Conservation (phyloP, 2,797 vertebrate genomes). For the Sebastes diaconus region DNA sequence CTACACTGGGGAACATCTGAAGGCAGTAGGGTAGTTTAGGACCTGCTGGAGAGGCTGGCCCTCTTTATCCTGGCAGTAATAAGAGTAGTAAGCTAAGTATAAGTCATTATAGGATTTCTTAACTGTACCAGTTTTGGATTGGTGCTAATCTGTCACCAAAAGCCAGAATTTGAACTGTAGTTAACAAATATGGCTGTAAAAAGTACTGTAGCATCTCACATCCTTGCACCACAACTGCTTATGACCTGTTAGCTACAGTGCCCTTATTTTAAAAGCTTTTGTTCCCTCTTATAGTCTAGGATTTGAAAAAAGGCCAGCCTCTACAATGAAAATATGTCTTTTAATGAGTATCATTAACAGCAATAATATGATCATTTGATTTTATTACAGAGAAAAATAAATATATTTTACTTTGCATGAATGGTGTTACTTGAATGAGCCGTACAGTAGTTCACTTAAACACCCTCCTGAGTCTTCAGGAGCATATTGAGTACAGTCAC, state of each 20-base stretch:
- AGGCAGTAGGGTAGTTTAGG: not conserved
- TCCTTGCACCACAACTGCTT: not conserved
- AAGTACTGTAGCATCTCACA: not conserved
- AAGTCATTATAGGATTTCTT: not conserved
- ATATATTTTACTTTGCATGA: constrained; percentile 7
- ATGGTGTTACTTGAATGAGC: constrained; percentile 8
- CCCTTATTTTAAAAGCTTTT: not conserved
- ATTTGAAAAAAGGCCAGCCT: not conserved
- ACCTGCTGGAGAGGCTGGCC: not conserved
- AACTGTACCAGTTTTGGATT: not conserved
- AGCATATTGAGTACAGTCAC: not conserved
- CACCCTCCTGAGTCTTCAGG: constrained; percentile 1
- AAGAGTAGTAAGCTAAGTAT: not conserved
- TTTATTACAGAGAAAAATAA: constrained; percentile 31
- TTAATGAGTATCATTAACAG: not conserved
- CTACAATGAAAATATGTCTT: not conserved
- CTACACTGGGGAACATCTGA: not conserved
- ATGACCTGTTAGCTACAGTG: not conserved
- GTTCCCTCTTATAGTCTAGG: not conserved
- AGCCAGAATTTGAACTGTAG: not conserved
- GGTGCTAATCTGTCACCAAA: not conserved
- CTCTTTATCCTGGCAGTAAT: constrained; percentile 6
- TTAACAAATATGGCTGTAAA: not conserved
- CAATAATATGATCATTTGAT: not conserved
- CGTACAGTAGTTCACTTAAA: constrained; percentile 9